phyloP scores from a whole-genome alignment of 1,140 invertebrate species.

The Maconellicoccus hirsutus region DNA sequence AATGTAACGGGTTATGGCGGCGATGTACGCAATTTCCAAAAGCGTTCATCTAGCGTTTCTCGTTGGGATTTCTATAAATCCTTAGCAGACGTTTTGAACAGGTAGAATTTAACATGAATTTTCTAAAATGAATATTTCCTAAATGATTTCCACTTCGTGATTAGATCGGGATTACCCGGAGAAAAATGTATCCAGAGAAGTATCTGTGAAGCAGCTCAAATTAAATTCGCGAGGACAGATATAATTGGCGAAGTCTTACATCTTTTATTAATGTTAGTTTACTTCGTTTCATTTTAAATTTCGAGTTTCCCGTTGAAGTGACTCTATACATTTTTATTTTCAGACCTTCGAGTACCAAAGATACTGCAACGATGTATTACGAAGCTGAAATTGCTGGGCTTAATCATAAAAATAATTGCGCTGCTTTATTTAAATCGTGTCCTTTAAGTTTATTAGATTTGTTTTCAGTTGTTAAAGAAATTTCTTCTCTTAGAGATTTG shows the following conservation, averaged over 20 bases:
- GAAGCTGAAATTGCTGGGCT: neutral
- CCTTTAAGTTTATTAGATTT: neutral
- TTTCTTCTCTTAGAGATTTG: neutral
- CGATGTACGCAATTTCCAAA: neutral
- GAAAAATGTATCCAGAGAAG: slow-evolving; percentile 10
- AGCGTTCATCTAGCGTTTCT: neutral
- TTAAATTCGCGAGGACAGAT: neutral
- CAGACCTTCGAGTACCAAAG: neutral
- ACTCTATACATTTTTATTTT: neutral
- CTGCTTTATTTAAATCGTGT: neutral
- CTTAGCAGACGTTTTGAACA: neutral
- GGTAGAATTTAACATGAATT: neutral
- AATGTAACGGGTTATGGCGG: slow-evolving; percentile 2
- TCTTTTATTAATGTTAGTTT: neutral
- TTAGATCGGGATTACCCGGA: neutral
- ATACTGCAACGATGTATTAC: neutral
- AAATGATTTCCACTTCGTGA: neutral
- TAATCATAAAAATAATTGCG: neutral
- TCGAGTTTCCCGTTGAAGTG: neutral
- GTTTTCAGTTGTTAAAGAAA: neutral
- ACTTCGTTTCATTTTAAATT: too few relatives aligned
- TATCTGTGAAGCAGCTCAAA: slow-evolving; percentile 6
- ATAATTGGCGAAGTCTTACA: neutral
- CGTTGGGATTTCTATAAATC: slow-evolving; percentile 12
- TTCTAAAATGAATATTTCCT: neutral